A percentile compares a stretch with the other conserved stretches of the same genome.
These are phyloP conservation scores for Seladonia tumulorum DNA, from an alignment of 2,888 invertebrate species.

Conservation along the genomic window DNA sequence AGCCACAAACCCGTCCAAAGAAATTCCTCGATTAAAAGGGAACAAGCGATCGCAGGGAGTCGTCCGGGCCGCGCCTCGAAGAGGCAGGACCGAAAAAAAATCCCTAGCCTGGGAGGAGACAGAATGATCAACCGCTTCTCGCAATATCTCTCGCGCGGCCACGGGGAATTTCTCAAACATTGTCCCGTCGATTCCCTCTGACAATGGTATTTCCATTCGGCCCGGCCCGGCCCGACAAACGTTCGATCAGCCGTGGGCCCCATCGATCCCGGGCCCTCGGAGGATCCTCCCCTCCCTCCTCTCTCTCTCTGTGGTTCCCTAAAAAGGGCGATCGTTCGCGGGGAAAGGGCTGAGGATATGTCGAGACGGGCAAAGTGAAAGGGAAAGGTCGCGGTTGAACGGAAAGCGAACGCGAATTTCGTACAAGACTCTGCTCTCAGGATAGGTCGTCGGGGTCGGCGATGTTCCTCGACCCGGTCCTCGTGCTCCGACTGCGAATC, in stretches of 20 bases:
- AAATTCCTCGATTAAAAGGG: conserved; percentile 37
- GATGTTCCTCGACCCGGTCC: conserved; percentile 69
- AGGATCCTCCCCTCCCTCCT: conserved; percentile 42
- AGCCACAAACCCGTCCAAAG: conserved; percentile 17
- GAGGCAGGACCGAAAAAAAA: conserved; percentile 28
- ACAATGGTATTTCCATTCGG: conserved; percentile 73
- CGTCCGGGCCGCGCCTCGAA: conserved; percentile 7
- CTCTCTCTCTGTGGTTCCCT: conserved; percentile 35
- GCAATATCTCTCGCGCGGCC: conserved; percentile 64
- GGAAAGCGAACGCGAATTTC: conserved; percentile 67
- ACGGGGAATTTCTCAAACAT: conserved; percentile 69
- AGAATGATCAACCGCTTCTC: conserved; percentile 65
- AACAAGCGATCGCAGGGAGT: conserved; percentile 28
- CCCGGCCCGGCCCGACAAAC: conserved; percentile 71
- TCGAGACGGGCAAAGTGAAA: conserved; percentile 43
- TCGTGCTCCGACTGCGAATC: conserved; percentile 65
- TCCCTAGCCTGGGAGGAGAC: conserved; percentile 46
- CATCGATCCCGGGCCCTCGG: conserved; percentile 56
- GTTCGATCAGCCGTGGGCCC: conserved; percentile 52
- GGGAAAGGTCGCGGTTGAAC: conserved; percentile 50
- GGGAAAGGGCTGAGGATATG: conserved; percentile 30
- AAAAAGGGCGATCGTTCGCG: conserved; percentile 66
- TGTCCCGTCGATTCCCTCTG: conserved; percentile 65
- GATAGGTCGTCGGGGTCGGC: conserved; percentile 79
- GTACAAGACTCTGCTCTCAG: conserved; percentile 82